A percentile compares a stretch with the other conserved stretches of the same genome.
Conservation (phyloP, 2,113 vertebrate genomes). For the Myotis brandtii region DNA sequence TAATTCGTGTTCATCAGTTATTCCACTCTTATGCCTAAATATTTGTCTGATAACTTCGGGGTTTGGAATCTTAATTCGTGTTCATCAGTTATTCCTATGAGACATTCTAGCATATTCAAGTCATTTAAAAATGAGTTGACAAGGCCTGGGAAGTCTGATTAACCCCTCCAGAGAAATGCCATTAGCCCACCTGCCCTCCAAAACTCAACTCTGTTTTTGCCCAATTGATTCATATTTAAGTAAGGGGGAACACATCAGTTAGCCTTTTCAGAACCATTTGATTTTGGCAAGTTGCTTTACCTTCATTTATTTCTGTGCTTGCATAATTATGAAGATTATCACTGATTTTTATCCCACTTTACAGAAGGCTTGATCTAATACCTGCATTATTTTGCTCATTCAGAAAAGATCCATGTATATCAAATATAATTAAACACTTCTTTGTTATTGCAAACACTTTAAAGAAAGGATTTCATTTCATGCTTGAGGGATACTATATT, state of each 20-base stretch:
- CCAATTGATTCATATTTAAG: conserved; percentile 20
- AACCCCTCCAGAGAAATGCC: not conserved
- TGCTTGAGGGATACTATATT: conserved; percentile 64
- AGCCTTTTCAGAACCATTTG: conserved; percentile 46
- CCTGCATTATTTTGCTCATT: conserved; percentile 46
- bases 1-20: conserved; percentile 55
- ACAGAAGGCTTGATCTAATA: conserved; percentile 28
- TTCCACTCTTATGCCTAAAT: conserved; percentile 19
- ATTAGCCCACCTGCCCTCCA: not conserved
- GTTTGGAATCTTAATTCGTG: conserved; percentile 42
- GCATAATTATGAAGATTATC: conserved; percentile 6
- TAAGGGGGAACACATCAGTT: not conserved
- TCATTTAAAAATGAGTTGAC: conserved; percentile 34
- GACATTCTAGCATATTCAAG: not conserved
- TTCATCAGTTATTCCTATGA: conserved; percentile 51
- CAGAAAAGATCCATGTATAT: conserved; percentile 42
- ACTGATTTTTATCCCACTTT: conserved; percentile 35
- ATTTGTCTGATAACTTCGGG: conserved; percentile 13
- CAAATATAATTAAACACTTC: conserved; percentile 63
- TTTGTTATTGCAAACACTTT: conserved; percentile 62
- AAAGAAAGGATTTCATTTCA: conserved; percentile 58
- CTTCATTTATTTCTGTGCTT: conserved; percentile 29
- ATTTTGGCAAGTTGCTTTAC: conserved; percentile 26
- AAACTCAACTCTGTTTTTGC: not conserved
- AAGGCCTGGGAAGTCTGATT: not conserved